phyloP scores from a whole-genome alignment of 2,888 invertebrate genomes.

The Nymphalis polychloros region DNA sequence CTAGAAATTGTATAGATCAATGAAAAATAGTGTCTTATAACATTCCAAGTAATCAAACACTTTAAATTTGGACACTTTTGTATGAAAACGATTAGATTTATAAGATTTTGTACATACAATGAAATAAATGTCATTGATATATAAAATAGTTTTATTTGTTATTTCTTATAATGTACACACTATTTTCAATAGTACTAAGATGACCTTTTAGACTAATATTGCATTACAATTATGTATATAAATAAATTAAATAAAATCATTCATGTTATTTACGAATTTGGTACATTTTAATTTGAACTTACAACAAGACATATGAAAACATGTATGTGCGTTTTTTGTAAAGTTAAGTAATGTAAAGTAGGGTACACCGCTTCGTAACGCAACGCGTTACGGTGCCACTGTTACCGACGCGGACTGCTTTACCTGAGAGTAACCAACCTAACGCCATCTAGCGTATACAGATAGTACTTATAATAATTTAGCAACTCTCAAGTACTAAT shows the following conservation, averaged over 20 bases:
- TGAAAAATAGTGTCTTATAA: slow-evolving; percentile 78
- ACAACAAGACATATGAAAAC: background rate
- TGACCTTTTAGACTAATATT: too few species aligned
- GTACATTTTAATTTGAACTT: background rate
- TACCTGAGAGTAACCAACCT: too few species aligned
- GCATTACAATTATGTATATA: background rate
- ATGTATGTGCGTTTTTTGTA: too few species aligned
- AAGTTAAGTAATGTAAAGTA: too few species aligned
- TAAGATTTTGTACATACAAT: slow-evolving; percentile 82
- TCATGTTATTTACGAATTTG: background rate
- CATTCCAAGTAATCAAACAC: slow-evolving; percentile 79
- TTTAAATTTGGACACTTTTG: slow-evolving; percentile 80
- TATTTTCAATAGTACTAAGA: background rate
- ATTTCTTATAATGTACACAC: background rate
- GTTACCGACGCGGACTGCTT: too few species aligned
- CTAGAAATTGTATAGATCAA: slow-evolving; percentile 66
- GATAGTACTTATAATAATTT: too few species aligned
- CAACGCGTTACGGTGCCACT: too few species aligned
- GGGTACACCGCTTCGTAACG: too few species aligned
- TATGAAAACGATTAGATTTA: slow-evolving; percentile 75
- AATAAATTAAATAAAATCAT: background rate
- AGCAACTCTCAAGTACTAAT: too few species aligned
- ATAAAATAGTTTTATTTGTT: slow-evolving; percentile 54
- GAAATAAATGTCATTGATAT: slow-evolving; percentile 81
- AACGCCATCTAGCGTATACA: too few species aligned